phyloP scores from a whole-genome alignment of 2,888 invertebrate genomes.

The Rugalucina vietnamica region DNA sequence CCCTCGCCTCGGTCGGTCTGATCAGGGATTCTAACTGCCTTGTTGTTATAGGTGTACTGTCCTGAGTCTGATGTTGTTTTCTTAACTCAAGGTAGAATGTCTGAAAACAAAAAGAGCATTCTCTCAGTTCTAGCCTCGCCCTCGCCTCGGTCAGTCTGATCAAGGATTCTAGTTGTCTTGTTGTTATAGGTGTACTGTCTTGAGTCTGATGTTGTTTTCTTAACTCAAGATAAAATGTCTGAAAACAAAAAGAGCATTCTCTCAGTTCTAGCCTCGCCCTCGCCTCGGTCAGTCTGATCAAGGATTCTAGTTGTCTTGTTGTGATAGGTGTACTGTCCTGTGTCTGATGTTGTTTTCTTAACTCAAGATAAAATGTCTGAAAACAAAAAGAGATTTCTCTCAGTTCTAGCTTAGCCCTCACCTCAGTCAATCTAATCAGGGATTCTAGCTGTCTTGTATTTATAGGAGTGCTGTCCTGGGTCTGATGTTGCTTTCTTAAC shows the following conservation, averaged over 20 bases:
- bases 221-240: slow-evolving; percentile 92
- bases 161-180: slow-evolving; percentile 94
- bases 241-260: slow-evolving; percentile 87
- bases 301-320: slow-evolving; percentile 94
- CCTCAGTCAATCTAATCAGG: slow-evolving; percentile 91
- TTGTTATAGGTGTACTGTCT: slow-evolving; percentile 92
- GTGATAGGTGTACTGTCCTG: slow-evolving; percentile 92
- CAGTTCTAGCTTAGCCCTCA: slow-evolving; percentile 94
- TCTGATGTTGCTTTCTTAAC: slow-evolving; percentile 88
- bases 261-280: slow-evolving; percentile 94
- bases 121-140: slow-evolving; percentile 93
- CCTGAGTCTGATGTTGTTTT: slow-evolving; percentile 87
- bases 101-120: slow-evolving; percentile 87
- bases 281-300: slow-evolving; percentile 92
- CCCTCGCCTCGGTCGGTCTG: slow-evolving; percentile 92
- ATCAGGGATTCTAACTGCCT: slow-evolving; percentile 95
- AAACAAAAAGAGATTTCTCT: slow-evolving; percentile 88
- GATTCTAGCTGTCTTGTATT: slow-evolving; percentile 96
- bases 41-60: slow-evolving; percentile 92
- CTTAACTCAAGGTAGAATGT: slow-evolving; percentile 93
- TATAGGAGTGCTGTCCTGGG: slow-evolving; percentile 89
- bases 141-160: slow-evolving; percentile 93
- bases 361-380: slow-evolving; percentile 91
- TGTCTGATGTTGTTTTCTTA: slow-evolving; percentile 88
- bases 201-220: slow-evolving; percentile 88